Evolutionary conservation across 2,113 vertebrate species (phyloP).

Genomic region (Rana temporaria): DNA sequence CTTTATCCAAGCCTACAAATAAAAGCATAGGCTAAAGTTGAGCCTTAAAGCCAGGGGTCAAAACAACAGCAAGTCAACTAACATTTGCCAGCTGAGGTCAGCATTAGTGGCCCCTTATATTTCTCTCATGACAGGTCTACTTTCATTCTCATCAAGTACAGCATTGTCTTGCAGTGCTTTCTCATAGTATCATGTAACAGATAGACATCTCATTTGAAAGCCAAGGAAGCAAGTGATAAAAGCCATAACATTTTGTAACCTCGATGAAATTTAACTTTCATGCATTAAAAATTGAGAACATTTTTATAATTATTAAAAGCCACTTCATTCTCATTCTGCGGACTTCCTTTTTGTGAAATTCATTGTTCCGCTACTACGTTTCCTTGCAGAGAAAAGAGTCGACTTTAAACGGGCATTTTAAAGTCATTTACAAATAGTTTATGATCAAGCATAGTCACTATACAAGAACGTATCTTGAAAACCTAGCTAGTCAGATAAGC

Average conservation of each 20-base stretch:
- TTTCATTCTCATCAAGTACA: too few species aligned
- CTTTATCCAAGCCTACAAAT: too few species aligned
- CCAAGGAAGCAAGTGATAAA: background rate
- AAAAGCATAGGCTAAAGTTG: too few species aligned
- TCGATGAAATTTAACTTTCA: conserved; percentile 44
- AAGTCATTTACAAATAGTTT: conserved; percentile 71
- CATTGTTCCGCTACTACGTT: conserved; percentile 60
- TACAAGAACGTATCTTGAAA: conserved; percentile 73
- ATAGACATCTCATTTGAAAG: background rate
- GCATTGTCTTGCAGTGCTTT: background rate
- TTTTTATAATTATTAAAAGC: conserved; percentile 28
- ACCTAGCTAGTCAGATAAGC: conserved; percentile 72
- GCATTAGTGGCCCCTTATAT: too few species aligned
- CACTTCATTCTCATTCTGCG: conserved; percentile 37
- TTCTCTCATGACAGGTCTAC: too few species aligned
- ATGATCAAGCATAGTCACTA: conserved; percentile 72
- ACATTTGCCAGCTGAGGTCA: too few species aligned
- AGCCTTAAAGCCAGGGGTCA: too few species aligned
- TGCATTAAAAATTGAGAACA: conserved; percentile 57
- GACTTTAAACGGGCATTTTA: conserved; percentile 66
- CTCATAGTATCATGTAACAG: background rate
- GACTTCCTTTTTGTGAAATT: conserved; percentile 11
- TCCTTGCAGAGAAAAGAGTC: conserved; percentile 52
- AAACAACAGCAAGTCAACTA: too few species aligned
- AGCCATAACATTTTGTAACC: conserved; percentile 25